A percentile compares a stretch with the other conserved stretches of the same genome.
phyloP scores from a whole-genome alignment of 2,113 vertebrate species.

The Xiphophorus couchianus region DNA sequence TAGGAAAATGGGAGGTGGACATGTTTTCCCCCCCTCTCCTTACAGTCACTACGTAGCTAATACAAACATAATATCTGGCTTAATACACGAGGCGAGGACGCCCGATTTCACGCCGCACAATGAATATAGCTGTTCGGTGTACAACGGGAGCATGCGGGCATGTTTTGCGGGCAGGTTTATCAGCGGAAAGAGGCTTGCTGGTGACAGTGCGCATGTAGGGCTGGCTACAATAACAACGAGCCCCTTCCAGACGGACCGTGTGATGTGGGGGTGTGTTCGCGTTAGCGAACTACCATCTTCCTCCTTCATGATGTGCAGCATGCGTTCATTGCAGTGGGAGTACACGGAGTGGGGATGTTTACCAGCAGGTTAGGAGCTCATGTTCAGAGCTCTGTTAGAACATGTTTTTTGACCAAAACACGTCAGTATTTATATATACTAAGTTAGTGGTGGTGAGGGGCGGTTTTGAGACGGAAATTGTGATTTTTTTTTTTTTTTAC shows the following conservation, averaged over 20 bases:
- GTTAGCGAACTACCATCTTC: constrained; percentile 84
- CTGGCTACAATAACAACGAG: constrained; percentile 77
- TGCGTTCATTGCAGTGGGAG: constrained; percentile 76
- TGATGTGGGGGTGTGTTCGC: constrained; percentile 84
- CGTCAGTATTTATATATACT: constrained; percentile 7
- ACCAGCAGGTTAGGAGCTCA: constrained; percentile 41
- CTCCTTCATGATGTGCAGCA: constrained; percentile 80
- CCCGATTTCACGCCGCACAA: background rate
- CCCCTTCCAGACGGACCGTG: constrained; percentile 75
- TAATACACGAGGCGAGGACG: constrained; percentile 26
- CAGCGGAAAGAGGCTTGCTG: constrained; percentile 27
- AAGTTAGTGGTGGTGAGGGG: background rate
- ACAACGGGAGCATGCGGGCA: background rate
- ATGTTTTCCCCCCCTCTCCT: constrained; percentile 79
- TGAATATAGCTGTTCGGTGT: background rate
- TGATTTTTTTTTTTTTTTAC: background rate
- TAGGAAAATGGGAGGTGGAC: constrained; percentile 85
- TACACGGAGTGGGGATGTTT: constrained; percentile 64
- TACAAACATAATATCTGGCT: constrained; percentile 54
- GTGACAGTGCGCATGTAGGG: constrained; percentile 70
- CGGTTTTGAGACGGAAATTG: background rate
- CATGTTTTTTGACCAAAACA: constrained; percentile 8
- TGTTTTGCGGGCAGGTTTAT: constrained; percentile 7
- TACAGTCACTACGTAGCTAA: constrained; percentile 76
- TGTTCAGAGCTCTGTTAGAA: constrained; percentile 4